Evolutionary conservation across 2,113 vertebrate species (phyloP).

Genomic region (Cisticola juncidis): DNA sequence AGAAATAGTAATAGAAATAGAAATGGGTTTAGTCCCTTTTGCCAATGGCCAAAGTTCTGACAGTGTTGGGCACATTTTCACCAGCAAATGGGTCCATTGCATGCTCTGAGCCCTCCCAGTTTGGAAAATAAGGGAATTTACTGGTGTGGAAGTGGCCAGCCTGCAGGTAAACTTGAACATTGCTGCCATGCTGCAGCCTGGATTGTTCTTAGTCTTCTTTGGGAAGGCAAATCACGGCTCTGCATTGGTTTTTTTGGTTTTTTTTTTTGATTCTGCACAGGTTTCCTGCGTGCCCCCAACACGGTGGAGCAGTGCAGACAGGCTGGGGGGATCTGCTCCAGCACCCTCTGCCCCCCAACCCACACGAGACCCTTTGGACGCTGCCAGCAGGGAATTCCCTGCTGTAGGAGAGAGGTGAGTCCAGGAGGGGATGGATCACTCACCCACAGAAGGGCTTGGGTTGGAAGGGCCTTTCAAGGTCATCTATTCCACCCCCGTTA

Average conservation of each 20-base stretch:
- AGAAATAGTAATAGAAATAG: not conserved
- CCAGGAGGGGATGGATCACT: not conserved
- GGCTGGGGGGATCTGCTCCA: constrained; percentile 16
- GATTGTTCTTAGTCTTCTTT: not conserved
- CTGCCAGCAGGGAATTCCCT: constrained; percentile 13
- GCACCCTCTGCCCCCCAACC: not conserved
- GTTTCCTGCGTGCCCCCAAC: constrained; percentile 48
- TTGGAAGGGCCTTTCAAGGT: not conserved
- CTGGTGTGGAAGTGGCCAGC: not conserved
- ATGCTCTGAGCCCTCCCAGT: not conserved
- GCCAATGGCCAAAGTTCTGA: not conserved
- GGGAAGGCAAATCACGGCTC: not conserved
- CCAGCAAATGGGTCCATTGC: not conserved
- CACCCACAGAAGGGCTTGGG: not conserved
- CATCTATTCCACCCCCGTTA: not conserved
- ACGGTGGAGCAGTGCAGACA: not conserved
- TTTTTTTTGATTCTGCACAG: not conserved
- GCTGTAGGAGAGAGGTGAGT: constrained; percentile 44
- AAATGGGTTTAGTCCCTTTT: not conserved
- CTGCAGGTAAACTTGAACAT: no score
- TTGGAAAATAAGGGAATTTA: not conserved
- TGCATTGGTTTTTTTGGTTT: no score
- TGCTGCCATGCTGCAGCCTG: not conserved
- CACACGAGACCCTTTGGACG: not conserved
- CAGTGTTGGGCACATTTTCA: rapidly evolving